phyloP scores from a whole-genome alignment of 92 coral and sea anemone genomes.

The Porites rus region DNA sequence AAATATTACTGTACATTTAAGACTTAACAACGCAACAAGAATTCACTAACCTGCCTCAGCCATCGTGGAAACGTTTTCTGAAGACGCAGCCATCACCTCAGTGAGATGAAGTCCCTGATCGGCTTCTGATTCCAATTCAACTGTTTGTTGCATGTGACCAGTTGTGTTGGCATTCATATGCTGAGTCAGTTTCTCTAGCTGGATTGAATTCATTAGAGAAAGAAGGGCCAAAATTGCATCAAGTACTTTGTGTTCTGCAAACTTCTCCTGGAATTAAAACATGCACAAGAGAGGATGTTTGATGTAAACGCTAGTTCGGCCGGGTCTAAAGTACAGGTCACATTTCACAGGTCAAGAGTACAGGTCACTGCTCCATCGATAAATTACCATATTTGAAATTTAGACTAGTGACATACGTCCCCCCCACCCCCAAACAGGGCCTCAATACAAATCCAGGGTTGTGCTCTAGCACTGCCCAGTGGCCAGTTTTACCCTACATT shows the following conservation, averaged over 20 bases:
- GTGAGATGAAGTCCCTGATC: neutral
- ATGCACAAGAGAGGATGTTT: neutral
- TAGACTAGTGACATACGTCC: too few species aligned
- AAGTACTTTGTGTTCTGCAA: slow-evolving; percentile 58
- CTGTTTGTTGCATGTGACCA: neutral
- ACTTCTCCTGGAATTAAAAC: slow-evolving; percentile 2
- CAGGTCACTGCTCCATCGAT: too few species aligned
- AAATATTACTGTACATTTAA: too few species aligned
- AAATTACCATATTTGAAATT: too few species aligned
- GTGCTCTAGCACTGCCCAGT: too few species aligned
- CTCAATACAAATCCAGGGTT: too few species aligned
- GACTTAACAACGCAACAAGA: too few species aligned
- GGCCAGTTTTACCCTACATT: too few species aligned
- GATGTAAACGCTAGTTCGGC: neutral
- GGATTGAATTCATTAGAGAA: slow-evolving; percentile 69
- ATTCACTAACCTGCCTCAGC: slow-evolving; percentile 52
- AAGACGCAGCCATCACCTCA: slow-evolving; percentile 8
- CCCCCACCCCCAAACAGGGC: too few species aligned
- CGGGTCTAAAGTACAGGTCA: neutral
- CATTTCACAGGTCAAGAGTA: neutral
- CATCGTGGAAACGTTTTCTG: slow-evolving; percentile 32
- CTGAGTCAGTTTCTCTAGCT: slow-evolving; percentile 57
- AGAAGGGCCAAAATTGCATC: slow-evolving; percentile 80
- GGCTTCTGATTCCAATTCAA: slow-evolving; percentile 17
- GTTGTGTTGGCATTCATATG: neutral